These are phyloP conservation scores for Itoplectis maculator DNA, from an alignment of 2,888 invertebrate genomes.

Conservation along the genomic window DNA sequence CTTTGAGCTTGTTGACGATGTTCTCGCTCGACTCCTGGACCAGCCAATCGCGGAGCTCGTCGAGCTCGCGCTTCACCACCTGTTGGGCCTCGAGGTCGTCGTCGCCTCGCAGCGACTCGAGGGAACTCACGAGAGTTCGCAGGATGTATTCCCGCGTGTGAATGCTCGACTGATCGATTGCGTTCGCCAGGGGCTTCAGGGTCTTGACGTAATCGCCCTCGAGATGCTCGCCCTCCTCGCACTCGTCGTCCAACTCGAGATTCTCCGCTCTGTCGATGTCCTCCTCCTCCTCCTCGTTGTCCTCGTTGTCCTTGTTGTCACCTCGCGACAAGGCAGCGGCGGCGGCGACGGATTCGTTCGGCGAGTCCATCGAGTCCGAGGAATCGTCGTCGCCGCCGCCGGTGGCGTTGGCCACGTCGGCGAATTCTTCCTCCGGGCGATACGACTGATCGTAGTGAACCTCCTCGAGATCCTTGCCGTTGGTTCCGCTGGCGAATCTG, in stretches of 20 bases:
- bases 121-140: slow-evolving; percentile 75
- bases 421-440: slow-evolving; percentile 57
- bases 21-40: slow-evolving; percentile 76
- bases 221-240: slow-evolving; percentile 71
- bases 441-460: slow-evolving; percentile 66
- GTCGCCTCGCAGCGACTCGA: slow-evolving; percentile 76
- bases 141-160: slow-evolving; percentile 76
- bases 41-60: slow-evolving; percentile 79
- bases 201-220: slow-evolving; percentile 78
- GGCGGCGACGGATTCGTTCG: slow-evolving; percentile 53
- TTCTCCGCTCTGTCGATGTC: slow-evolving; percentile 68
- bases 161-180: slow-evolving; percentile 57
- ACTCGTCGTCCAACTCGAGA: slow-evolving; percentile 66
- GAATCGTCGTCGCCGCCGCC: slow-evolving; percentile 68
- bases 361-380: slow-evolving; percentile 67
- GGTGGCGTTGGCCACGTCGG: slow-evolving; percentile 52
- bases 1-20: slow-evolving; percentile 76
- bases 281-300: no score
- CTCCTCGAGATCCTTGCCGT: slow-evolving; percentile 73
- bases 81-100: slow-evolving; percentile 74
- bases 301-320: slow-evolving; percentile 51
- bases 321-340: neutral
- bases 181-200: slow-evolving; percentile 75
- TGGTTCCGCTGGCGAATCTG: slow-evolving; percentile 73
- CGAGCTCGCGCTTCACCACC: slow-evolving; percentile 76